A percentile compares a stretch with the other conserved stretches of the same genome.
These are phyloP conservation scores for Colaptes auratus DNA, from an alignment of 2,113 vertebrate species.

Conservation along the genomic window DNA sequence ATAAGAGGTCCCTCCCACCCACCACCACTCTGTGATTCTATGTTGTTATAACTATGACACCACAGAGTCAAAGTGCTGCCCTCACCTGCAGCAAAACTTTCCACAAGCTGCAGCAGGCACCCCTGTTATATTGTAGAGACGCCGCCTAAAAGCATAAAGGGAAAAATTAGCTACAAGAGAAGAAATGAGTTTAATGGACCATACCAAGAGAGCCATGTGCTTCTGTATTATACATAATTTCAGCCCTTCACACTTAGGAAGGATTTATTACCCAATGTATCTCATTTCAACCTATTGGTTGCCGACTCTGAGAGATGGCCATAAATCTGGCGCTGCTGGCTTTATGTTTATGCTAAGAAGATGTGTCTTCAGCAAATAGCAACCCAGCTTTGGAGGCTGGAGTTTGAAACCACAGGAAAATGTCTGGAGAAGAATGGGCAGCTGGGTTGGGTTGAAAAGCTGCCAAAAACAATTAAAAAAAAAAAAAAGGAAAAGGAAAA, in stretches of 20 bases:
- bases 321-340: background rate
- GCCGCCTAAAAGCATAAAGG: background rate
- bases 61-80: too few species aligned
- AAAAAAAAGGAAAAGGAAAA: background rate
- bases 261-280: background rate
- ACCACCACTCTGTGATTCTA: too few species aligned
- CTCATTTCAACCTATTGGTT: background rate
- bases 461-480: background rate
- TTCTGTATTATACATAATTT: background rate
- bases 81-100: too few species aligned
- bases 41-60: too few species aligned
- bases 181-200: background rate
- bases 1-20: too few species aligned
- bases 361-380: background rate
- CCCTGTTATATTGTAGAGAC: too few species aligned
- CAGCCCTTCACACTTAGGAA: background rate
- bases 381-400: background rate
- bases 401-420: background rate
- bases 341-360: background rate
- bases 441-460: background rate
- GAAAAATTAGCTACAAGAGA: background rate
- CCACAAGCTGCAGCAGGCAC: too few species aligned
- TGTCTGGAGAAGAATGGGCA: background rate
- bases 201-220: background rate
- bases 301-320: background rate